Conservation (phyloP, 2,888 invertebrate species). For the Aradus depressus region DNA sequence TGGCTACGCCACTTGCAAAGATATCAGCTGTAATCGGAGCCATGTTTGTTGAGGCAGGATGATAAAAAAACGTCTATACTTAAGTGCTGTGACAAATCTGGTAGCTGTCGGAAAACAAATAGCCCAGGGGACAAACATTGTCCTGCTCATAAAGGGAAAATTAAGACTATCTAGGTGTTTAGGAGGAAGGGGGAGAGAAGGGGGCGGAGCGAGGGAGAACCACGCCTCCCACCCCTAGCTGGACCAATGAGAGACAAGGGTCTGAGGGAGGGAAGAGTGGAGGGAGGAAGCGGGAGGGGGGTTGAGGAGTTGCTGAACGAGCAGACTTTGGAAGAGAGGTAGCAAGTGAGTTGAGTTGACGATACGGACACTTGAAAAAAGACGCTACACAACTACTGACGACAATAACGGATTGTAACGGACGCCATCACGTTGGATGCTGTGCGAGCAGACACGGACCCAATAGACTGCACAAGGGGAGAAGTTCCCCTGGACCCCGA, state of each 20-base stretch:
- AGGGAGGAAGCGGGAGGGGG: neutral
- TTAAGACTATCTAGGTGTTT: constrained; percentile 13
- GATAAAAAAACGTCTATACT: too few species aligned
- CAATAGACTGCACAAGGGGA: neutral
- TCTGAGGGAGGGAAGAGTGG: neutral
- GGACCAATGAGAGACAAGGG: constrained; percentile 4
- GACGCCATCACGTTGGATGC: constrained; percentile 6
- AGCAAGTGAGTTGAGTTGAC: too few species aligned
- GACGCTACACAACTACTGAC: too few species aligned
- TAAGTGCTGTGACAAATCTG: constrained; percentile 16
- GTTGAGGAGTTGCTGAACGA: neutral
- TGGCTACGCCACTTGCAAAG: too few species aligned
- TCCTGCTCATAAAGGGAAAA: constrained; percentile 14
- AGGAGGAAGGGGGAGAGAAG: constrained; percentile 13
- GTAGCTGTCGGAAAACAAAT: constrained; percentile 8
- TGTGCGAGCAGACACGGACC: constrained; percentile 9
- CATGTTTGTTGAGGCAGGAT: too few species aligned
- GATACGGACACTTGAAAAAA: too few species aligned
- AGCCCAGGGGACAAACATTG: constrained; percentile 14
- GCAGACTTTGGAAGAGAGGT: neutral
- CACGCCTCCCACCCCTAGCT: constrained; percentile 3
- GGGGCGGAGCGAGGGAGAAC: constrained; percentile 16
- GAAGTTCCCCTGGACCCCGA: neutral
- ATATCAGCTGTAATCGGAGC: too few species aligned
- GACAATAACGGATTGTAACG: too few species aligned